These are phyloP conservation scores for Formica selysi DNA, from an alignment of 1,140 invertebrate genomes.

Conservation along the genomic window DNA sequence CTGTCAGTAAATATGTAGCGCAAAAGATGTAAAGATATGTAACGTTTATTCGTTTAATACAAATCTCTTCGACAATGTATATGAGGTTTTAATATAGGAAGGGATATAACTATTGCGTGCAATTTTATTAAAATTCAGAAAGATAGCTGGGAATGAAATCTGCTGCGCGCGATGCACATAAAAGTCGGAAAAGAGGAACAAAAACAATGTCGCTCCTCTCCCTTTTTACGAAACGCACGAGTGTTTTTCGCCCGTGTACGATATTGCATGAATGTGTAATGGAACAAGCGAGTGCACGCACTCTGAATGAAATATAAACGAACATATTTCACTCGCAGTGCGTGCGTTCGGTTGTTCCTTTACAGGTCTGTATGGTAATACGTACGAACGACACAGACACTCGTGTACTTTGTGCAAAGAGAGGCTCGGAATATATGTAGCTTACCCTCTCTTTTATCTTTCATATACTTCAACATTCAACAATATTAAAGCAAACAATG, in stretches of 20 bases:
- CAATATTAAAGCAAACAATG: constrained; percentile 26
- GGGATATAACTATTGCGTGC: neutral
- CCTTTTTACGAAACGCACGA: constrained; percentile 22
- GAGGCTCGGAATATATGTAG: constrained; percentile 34
- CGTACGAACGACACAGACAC: constrained; percentile 25
- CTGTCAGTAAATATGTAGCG: no score
- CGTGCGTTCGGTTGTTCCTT: constrained; percentile 56
- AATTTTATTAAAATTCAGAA: constrained; percentile 25
- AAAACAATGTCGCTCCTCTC: constrained; percentile 33
- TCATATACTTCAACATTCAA: constrained; percentile 32
- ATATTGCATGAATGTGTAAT: constrained; percentile 59
- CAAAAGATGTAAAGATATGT: no score
- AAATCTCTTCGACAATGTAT: neutral
- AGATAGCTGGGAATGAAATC: neutral
- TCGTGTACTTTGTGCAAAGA: constrained; percentile 43
- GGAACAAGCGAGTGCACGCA: constrained; percentile 58
- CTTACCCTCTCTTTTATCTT: constrained; percentile 33
- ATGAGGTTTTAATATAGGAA: neutral
- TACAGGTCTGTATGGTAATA: constrained; percentile 46
- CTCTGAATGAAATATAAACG: constrained; percentile 62
- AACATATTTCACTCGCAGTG: constrained; percentile 60
- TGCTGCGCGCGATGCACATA: constrained; percentile 18
- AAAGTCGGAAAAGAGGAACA: constrained; percentile 1
- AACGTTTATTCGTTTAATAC: neutral
- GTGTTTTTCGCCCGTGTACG: constrained; percentile 35